phyloP scores from a whole-genome alignment of 2,113 vertebrate genomes.

The Odocoileus virginianus region DNA sequence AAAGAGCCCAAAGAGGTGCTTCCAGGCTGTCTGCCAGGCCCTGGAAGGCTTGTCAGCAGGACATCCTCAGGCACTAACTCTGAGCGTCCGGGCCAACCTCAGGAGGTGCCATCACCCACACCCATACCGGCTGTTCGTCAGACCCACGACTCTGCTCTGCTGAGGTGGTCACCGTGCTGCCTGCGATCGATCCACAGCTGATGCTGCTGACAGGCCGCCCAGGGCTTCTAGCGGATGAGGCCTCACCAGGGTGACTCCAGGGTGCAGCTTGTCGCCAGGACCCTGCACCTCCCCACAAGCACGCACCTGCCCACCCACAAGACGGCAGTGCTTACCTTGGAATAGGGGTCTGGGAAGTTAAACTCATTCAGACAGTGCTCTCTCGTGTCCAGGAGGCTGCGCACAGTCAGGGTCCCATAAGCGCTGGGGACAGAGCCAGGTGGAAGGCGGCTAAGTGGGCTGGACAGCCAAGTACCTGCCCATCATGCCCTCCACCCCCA shows the following conservation, averaged over 20 bases:
- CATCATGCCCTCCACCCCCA: fast-evolving
- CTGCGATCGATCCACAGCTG: not conserved
- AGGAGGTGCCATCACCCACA: not conserved
- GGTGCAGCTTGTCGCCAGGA: not conserved
- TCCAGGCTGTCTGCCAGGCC: not conserved
- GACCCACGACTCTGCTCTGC: not conserved
- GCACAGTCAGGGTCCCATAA: slow-evolving; percentile 96
- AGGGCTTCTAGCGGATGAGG: fast-evolving
- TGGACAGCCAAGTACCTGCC: fast-evolving
- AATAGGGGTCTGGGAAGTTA: slow-evolving; percentile 98
- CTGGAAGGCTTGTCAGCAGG: not conserved
- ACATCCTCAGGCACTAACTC: not conserved
- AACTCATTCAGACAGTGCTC: slow-evolving; percentile 99
- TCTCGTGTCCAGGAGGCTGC: slow-evolving; percentile 96
- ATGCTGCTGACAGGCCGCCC: fast-evolving
- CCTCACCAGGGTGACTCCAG: not conserved
- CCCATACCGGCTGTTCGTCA: no score
- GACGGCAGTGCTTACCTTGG: slow-evolving; percentile 86
- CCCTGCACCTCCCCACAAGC: fast-evolving
- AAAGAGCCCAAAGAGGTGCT: not conserved
- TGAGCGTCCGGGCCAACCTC: fast-evolving
- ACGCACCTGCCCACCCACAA: fast-evolving
- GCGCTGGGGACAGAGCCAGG: slow-evolving; percentile 82
- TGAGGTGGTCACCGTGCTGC: fast-evolving
- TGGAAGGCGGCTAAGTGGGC: fast-evolving